A percentile compares a stretch with the other conserved stretches of the same genome.
Evolutionary conservation across 2,888 invertebrate species (phyloP).

Genomic region (Lydus trimaculatus): DNA sequence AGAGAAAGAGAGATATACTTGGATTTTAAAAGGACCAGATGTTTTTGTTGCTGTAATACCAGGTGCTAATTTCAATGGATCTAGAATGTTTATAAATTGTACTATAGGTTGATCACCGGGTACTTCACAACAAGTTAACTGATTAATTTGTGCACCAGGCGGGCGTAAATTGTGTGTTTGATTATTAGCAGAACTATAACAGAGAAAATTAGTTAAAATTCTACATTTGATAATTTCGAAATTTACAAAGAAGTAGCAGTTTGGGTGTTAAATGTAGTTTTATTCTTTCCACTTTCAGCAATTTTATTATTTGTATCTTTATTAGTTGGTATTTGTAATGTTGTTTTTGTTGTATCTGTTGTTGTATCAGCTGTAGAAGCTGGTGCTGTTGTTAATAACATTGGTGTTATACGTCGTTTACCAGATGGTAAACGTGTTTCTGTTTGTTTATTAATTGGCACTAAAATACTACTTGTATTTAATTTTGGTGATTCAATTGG

Average conservation of each 20-base stretch:
- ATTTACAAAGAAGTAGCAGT: conserved; percentile 11
- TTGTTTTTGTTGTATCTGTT: neutral
- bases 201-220: neutral
- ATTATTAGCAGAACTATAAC: conserved; percentile 19
- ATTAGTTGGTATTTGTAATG: neutral
- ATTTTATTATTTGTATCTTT: conserved; percentile 49
- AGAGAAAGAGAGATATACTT: conserved; percentile 46
- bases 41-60: conserved; percentile 53
- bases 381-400: conserved; percentile 72
- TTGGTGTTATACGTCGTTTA: conserved; percentile 93
- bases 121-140: conserved; percentile 58
- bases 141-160: conserved; percentile 57
- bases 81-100: conserved; percentile 57
- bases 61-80: conserved; percentile 54
- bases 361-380: conserved; percentile 20
- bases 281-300: conserved; percentile 73
- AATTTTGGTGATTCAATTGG: conserved; percentile 47
- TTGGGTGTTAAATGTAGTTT: conserved; percentile 20
- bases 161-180: conserved; percentile 42
- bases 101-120: conserved; percentile 59
- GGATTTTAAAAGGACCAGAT: conserved; percentile 52
- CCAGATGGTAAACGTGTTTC: conserved; percentile 95
- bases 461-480: conserved; percentile 60
- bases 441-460: conserved; percentile 87
- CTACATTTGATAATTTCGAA: neutral